Conservation (phyloP, 2,113 vertebrate species). For the Myrmophylax atrothorax region DNA sequence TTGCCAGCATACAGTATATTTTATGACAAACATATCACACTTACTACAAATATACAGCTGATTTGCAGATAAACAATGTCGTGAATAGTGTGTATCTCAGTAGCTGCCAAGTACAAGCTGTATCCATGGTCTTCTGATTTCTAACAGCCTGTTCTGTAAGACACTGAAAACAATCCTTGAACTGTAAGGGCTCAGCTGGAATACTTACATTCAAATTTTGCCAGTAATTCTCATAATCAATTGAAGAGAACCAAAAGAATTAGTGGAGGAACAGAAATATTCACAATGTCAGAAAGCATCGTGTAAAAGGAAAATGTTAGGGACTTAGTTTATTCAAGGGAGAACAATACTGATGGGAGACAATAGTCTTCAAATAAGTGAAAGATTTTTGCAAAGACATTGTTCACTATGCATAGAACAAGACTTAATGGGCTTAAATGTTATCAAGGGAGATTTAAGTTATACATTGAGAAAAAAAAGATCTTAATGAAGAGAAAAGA, state of each 20-base stretch:
- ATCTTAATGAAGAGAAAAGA: slow-evolving; percentile 15
- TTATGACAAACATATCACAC: neutral
- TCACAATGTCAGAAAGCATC: neutral
- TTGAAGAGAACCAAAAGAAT: neutral
- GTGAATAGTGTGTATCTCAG: neutral
- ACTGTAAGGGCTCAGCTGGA: neutral
- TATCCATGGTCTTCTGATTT: neutral
- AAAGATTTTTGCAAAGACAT: neutral
- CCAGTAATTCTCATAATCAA: neutral
- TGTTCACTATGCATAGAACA: neutral
- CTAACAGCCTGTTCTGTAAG: neutral
- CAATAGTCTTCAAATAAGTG: neutral
- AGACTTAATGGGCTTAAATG: slow-evolving; percentile 27
- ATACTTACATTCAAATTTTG: neutral
- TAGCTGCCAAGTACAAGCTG: neutral
- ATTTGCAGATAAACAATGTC: neutral
- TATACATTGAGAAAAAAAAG: neutral
- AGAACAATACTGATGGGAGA: neutral
- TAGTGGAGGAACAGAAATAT: neutral
- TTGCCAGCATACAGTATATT: neutral
- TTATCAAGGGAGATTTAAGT: slow-evolving; percentile 42
- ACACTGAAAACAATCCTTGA: neutral
- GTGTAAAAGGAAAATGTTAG: neutral
- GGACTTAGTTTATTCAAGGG: neutral
- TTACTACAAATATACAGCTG: neutral